Evolutionary conservation across 2,888 invertebrate species (phyloP).

Genomic region (Myopa tessellatipennis): DNA sequence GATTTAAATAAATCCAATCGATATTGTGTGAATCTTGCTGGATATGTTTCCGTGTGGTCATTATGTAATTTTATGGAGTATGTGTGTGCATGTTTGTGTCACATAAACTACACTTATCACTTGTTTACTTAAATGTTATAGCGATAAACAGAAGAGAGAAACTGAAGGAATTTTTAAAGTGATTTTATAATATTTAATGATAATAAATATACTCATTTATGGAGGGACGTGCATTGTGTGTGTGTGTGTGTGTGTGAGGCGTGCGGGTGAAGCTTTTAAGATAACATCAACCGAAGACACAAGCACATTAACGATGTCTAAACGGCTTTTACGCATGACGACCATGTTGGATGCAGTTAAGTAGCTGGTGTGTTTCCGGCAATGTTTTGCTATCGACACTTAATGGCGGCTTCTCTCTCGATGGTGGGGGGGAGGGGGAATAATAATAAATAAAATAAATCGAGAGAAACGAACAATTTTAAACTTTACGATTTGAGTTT

Average conservation of each 20-base stretch:
- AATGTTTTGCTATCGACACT: not conserved
- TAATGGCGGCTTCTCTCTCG: not conserved
- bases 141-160: too few relatives aligned
- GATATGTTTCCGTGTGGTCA: not conserved
- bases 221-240: not conserved
- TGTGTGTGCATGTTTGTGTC: not conserved
- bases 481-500: too few relatives aligned
- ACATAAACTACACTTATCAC: not conserved
- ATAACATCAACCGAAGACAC: conserved; percentile 7
- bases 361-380: conserved; percentile 19
- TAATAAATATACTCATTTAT: not conserved
- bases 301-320: not conserved
- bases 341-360: conserved; percentile 3
- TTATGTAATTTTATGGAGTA: not conserved
- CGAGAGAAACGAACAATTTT: too few relatives aligned
- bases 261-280: not conserved
- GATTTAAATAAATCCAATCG: conserved; percentile 11
- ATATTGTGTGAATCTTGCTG: not conserved
- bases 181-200: not conserved
- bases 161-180: too few relatives aligned
- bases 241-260: not conserved
- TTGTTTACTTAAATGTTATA: not conserved
- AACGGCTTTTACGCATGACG: conserved; percentile 8
- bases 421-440: too few relatives aligned
- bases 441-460: too few relatives aligned